phyloP scores from a whole-genome alignment of 2,888 invertebrate species.

The Mechanitis messenoides region DNA sequence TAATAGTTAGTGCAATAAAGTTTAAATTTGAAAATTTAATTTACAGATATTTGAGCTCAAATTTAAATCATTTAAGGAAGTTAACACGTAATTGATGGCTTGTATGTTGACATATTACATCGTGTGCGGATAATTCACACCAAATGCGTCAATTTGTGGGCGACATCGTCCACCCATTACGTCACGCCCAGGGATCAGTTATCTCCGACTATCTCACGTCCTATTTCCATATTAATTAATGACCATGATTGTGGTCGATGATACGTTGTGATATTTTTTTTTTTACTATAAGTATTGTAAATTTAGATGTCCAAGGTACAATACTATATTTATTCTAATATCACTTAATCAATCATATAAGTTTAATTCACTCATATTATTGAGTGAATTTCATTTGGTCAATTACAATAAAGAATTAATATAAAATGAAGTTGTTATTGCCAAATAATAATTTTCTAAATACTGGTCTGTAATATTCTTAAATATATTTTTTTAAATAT shows the following conservation, averaged over 20 bases:
- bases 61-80: constrained; percentile 7
- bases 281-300: too few species aligned
- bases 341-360: too few species aligned
- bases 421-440: too few species aligned
- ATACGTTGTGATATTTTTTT: constrained; percentile 3
- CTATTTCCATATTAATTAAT: constrained; percentile 28
- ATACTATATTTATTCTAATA: too few species aligned
- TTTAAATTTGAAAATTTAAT: too few species aligned
- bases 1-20: neutral
- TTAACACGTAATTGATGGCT: constrained; percentile 11
- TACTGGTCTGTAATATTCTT: too few species aligned
- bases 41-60: neutral
- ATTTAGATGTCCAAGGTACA: too few species aligned
- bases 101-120: constrained; percentile 21
- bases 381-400: too few species aligned
- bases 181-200: constrained; percentile 21
- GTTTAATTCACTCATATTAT: too few species aligned
- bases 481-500: too few species aligned
- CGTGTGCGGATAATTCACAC: constrained; percentile 19
- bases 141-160: constrained; percentile 26
- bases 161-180: constrained; percentile 18
- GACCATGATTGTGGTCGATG: constrained; percentile 14
- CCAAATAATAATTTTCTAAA: too few species aligned
- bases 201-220: constrained; percentile 21
- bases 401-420: too few species aligned